Conservation (phyloP, 1,140 invertebrate genomes). For the Stenopsyche tienmushanensis region DNA sequence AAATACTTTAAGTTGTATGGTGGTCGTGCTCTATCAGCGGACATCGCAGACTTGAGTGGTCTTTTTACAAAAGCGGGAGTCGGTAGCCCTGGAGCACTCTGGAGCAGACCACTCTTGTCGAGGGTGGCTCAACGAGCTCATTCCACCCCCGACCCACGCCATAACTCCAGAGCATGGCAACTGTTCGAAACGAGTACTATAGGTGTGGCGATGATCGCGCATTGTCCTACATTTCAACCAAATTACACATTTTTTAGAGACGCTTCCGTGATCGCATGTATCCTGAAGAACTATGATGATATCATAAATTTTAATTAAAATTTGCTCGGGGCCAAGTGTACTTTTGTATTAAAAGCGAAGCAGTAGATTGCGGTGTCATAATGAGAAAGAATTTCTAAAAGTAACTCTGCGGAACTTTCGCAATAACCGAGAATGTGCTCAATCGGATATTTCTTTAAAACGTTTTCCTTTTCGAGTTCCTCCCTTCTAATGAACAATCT, state of each 20-base stretch:
- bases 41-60: neutral
- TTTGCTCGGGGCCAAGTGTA: neutral
- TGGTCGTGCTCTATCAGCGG: neutral
- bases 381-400: neutral
- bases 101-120: neutral
- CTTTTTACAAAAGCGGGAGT: neutral
- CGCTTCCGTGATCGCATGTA: too few species aligned
- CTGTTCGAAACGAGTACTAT: too few species aligned
- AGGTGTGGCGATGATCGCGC: too few species aligned
- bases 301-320: too few species aligned
- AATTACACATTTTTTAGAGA: too few species aligned
- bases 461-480: neutral
- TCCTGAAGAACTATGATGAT: too few species aligned
- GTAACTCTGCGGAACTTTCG: neutral
- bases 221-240: too few species aligned
- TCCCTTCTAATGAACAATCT: slow-evolving; percentile 10
- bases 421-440: slow-evolving; percentile 2
- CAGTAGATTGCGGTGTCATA: neutral
- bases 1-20: too few species aligned
- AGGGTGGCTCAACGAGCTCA: neutral
- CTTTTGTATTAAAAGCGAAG: neutral
- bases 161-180: too few species aligned
- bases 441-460: slow-evolving; percentile 9
- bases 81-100: neutral
- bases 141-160: too few species aligned